Evolutionary conservation across 2,888 invertebrate species (phyloP).

Genomic region (Nephrotoma guestfalica): DNA sequence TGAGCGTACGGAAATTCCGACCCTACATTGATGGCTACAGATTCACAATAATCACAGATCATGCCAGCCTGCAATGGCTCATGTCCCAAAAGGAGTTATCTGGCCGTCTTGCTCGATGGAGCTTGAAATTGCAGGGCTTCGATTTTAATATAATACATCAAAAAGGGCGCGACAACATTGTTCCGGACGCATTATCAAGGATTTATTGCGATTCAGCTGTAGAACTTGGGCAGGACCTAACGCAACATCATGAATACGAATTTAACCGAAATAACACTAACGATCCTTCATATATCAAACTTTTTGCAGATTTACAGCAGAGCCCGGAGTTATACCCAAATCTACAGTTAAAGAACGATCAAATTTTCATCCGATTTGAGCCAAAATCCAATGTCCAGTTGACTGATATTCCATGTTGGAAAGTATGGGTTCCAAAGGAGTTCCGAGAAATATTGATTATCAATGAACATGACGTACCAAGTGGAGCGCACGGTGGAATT

Average conservation of each 20-base stretch:
- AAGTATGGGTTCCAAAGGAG: neutral
- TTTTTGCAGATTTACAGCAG: too few species aligned
- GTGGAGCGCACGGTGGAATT: neutral
- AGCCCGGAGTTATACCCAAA: too few species aligned
- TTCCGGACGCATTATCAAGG: neutral
- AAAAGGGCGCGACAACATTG: conserved; percentile 8
- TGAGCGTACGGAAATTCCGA: conserved; percentile 3
- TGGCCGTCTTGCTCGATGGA: conserved; percentile 17
- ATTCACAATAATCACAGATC: conserved; percentile 7
- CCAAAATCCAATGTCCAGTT: neutral
- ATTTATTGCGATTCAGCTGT: too few species aligned
- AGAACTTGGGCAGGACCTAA: too few species aligned
- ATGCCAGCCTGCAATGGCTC: conserved; percentile 7
- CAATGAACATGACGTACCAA: neutral
- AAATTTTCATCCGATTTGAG: neutral
- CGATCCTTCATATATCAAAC: too few species aligned
- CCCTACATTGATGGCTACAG: conserved; percentile 8
- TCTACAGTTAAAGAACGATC: too few species aligned
- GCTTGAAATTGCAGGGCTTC: conserved; percentile 9
- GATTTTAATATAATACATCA: conserved; percentile 15
- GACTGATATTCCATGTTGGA: neutral
- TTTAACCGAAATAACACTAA: too few species aligned
- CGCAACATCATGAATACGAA: too few species aligned
- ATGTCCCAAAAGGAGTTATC: conserved; percentile 13
- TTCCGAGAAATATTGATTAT: neutral